Evolutionary conservation across 2,113 vertebrate genomes (phyloP), one percentile per base, ranked within the genome.

Genomic region (Athene noctua): DNA sequence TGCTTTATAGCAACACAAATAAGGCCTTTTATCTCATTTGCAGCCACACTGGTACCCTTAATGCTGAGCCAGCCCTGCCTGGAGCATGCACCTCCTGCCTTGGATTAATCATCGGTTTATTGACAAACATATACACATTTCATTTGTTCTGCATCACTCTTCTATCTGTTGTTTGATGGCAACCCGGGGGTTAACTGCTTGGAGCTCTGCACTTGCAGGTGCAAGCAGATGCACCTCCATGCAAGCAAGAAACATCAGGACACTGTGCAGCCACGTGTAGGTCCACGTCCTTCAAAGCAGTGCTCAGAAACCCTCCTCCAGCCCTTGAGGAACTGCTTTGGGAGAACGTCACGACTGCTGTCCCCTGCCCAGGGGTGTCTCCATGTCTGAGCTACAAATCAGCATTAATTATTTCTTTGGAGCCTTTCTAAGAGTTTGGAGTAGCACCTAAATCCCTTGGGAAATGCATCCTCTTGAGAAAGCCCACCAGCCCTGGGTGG

Each of bases 151-250:
- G 29, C 15, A 26, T 38, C 44, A 10, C 59, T 81, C 54, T 47
- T 65, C 75, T 84, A 91, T 63, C 92, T 82, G 92, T 25, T 77
- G 42, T n/a, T 46, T 34, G 80, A 42, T 17, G 59, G 40, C 29
- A 57, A 55, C 55, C 38, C 1, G 0, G 0, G 2, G 40, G 62
- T 61, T 34, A 19, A 67, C 23, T 3, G 49, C 68, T 52, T 6
- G 1, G 36, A 72, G 47, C 26, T 71, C 67, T 25, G 30, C 1
- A 16, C 22, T 38, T 23, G 32, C 63, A 59, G 67, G 25, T 20
- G 25, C 27, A 27, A 61, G 13, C 30, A 36, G 61, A 78, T 44
- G 71, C 26, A 17, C 17, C 47, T 65, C 32, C 14, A 5, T 4
- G 13, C 34, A n/a, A 63, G 38, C 23, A 23, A 32, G 30, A 9